phyloP scores from a whole-genome alignment of 2,113 vertebrate species.

The Daphoenositta chrysoptera region DNA sequence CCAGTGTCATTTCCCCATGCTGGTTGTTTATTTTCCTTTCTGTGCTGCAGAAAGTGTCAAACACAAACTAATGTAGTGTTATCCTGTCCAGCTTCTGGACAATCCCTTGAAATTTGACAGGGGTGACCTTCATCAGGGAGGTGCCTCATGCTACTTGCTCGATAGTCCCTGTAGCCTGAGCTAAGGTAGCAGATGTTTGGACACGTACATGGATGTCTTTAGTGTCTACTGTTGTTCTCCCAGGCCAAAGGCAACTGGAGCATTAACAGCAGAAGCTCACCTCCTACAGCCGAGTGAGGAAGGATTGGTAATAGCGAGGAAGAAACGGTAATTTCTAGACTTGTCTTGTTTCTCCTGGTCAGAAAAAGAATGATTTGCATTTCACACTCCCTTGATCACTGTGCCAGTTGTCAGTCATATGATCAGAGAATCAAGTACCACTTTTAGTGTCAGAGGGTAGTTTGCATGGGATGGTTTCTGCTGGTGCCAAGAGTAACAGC shows the following conservation, averaged over 20 bases:
- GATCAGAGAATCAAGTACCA: not conserved
- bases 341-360: not conserved
- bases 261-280: not conserved
- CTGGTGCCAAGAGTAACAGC: not conserved
- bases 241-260: not conserved
- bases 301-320: not conserved
- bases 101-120: not conserved
- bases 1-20: not conserved
- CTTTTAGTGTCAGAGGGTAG: not conserved
- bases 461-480: not conserved
- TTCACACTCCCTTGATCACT: not conserved
- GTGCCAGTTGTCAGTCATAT: not conserved
- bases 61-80: too few relatives aligned
- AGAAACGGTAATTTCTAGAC: not conserved
- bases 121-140: not conserved
- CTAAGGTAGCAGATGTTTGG: not conserved
- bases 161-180: not conserved
- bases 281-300: not conserved
- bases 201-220: not conserved
- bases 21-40: not conserved
- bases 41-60: not conserved
- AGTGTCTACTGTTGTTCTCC: not conserved
- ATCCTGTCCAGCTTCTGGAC: not conserved
- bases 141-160: not conserved
- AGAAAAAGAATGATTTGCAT: not conserved